A percentile compares a stretch with the other conserved stretches of the same genome.
Conservation (phyloP, 2,797 vertebrate species). For the Phoeniculus purpureus region DNA sequence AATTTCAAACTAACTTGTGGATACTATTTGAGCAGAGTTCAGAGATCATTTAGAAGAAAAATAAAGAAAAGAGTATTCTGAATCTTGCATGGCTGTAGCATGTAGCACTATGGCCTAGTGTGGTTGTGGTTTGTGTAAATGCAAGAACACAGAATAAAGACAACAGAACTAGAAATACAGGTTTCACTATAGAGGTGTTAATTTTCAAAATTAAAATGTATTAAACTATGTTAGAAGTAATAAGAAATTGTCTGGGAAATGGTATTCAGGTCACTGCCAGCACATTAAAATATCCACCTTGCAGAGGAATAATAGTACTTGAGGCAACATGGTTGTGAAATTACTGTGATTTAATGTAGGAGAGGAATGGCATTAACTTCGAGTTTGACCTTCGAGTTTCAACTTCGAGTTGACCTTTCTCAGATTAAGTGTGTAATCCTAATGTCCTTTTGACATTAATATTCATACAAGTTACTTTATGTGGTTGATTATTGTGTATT, state of each 20-base stretch:
- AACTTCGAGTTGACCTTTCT: constrained; percentile 8
- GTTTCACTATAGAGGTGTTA: not conserved
- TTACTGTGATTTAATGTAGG: not conserved
- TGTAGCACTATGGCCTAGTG: accelerated
- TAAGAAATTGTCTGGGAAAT: not conserved
- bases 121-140: not conserved
- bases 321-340: not conserved
- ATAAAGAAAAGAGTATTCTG: not conserved
- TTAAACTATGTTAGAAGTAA: not conserved
- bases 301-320: not conserved
- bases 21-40: not conserved
- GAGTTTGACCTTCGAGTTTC: no score
- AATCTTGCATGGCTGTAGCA: not conserved
- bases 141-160: not conserved
- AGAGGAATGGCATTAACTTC: not conserved
- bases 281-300: not conserved
- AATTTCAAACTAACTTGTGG: not conserved
- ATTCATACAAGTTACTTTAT: not conserved
- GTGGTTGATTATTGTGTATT: not conserved
- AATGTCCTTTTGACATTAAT: not conserved
- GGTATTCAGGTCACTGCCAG: not conserved
- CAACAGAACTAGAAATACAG: constrained; percentile 10
- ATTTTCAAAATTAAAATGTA: not conserved
- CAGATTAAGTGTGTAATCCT: not conserved
- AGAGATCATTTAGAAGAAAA: not conserved